Percentiles rank a stretch among this genome's conserved stretches.
phyloP scores from a whole-genome alignment of 2,888 invertebrate species.

The Hoplodrina blanda region DNA sequence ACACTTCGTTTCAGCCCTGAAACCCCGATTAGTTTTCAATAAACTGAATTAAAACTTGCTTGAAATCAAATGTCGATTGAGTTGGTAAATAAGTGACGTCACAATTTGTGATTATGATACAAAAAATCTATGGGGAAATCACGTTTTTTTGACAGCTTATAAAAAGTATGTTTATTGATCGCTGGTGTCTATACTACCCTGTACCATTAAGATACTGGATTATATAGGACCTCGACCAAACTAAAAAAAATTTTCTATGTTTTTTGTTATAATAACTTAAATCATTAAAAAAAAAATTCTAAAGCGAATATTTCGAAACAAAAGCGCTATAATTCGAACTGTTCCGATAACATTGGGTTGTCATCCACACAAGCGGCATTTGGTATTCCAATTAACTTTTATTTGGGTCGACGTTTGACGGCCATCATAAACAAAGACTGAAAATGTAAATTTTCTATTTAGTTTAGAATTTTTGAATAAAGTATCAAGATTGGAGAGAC shows the following conservation, averaged over 20 bases:
- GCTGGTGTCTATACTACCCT: too few relatives aligned
- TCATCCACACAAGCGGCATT: slow-evolving; percentile 34
- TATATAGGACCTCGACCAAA: not conserved
- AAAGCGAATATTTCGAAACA: slow-evolving; percentile 37
- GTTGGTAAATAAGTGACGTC: too few relatives aligned
- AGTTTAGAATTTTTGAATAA: slow-evolving; percentile 11
- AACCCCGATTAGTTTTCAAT: too few relatives aligned
- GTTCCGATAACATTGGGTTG: slow-evolving; percentile 45
- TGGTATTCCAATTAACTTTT: slow-evolving; percentile 55
- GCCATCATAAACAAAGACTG: slow-evolving; percentile 14
- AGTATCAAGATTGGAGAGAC: not conserved
- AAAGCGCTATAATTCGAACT: slow-evolving; percentile 37
- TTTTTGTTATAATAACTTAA: not conserved
- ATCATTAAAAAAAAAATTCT: slow-evolving; percentile 6
- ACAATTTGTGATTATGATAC: too few relatives aligned
- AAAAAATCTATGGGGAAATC: too few relatives aligned
- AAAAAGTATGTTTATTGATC: too few relatives aligned
- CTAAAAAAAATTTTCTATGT: not conserved
- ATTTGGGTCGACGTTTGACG: slow-evolving; percentile 40
- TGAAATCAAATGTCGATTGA: too few relatives aligned
- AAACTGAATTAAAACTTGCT: too few relatives aligned
- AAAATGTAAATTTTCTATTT: slow-evolving; percentile 31
- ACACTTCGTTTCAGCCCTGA: too few relatives aligned
- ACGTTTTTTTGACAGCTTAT: too few relatives aligned
- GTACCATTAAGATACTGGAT: too few relatives aligned